Evolutionary conservation across 2,797 vertebrate species (phyloP), one percentile per base, ranked within the genome.

Genomic region (Alexandromys oeconomus): DNA sequence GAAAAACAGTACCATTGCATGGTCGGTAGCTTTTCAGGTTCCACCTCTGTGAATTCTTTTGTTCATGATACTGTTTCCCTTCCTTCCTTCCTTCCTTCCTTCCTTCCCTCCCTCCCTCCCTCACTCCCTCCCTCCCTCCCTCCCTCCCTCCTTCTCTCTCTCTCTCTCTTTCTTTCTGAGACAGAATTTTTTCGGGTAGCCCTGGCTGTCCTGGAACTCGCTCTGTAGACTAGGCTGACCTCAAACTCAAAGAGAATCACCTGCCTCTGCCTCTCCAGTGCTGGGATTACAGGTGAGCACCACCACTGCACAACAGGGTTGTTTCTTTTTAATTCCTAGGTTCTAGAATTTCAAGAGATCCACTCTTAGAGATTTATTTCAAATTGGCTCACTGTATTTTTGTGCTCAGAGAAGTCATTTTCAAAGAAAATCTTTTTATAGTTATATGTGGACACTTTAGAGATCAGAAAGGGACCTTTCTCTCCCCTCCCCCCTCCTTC

Each of bases 281-380:
- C 69, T 73, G 71, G 37, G 21, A 73, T 23, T 73, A 73, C 5
- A 40, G n/a, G 37, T 5, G 9, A 12, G 4, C 2, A 4, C n/a
- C n/a, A 40, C 9, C n/a, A 21, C 37, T 73, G 71, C 71, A 37
- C 21, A 4, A 10, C 3, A 1, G 69, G 13, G 4, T 4, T 51
- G n/a, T 37, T 29, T 13, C 82, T 80, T 74, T 63, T 76, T 84
- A 84, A 86, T 17, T 40, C 37, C 25, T 21, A 79, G n/a, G 61
- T 71, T 94, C 87, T 92, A 13, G 80, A 95, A 94, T 87, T 93
- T 59, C 87, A 73, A 51, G 85, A 92, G 10, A 37, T 61, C 34
- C 6, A 71, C 51, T 89, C 29, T 96, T 78, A 81, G 48, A 82
- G 14, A 61, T 37, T 88, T 2, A 69, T 95, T 95, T 91, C 67